Percentiles rank a stretch among this genome's conserved stretches.
Evolutionary conservation across 2,797 vertebrate species (phyloP).

Genomic region (Bradypodion pumilum): DNA sequence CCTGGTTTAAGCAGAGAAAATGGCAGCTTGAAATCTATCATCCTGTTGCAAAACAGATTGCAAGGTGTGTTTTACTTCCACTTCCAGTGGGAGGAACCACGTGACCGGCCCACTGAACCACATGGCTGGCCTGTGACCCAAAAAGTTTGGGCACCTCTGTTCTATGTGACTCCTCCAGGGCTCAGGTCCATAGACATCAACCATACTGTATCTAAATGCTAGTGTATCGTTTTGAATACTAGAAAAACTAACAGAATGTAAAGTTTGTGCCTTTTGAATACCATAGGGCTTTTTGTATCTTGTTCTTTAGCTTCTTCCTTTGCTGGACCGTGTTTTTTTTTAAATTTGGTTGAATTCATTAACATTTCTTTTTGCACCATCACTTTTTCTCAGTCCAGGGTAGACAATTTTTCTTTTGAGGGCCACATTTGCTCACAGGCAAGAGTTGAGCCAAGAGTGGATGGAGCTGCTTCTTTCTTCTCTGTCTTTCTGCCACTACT

Average conservation of each 20-base stretch:
- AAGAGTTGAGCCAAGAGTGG: background rate
- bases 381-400: background rate
- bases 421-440: background rate
- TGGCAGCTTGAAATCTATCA: too few species aligned
- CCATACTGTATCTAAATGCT: slow-evolving; percentile 14
- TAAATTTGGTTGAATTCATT: slow-evolving; percentile 5
- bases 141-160: too few species aligned
- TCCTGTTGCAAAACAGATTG: too few species aligned
- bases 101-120: too few species aligned
- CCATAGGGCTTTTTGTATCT: background rate
- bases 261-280: slow-evolving; percentile 17
- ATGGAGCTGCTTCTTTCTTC: background rate
- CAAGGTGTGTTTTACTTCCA: too few species aligned
- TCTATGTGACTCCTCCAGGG: slow-evolving; percentile 9
- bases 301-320: slow-evolving; percentile 27
- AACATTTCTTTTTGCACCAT: background rate
- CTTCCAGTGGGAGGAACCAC: too few species aligned
- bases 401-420: background rate
- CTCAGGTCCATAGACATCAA: slow-evolving; percentile 7
- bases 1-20: too few species aligned
- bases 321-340: background rate
- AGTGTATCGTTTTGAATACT: slow-evolving; percentile 26
- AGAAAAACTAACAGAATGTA: slow-evolving; percentile 26
- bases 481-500: background rate
- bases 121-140: too few species aligned